Base-by-base conservation (phyloP, 2,113 vertebrate genomes). In the Scatophagus argus region DNA sequence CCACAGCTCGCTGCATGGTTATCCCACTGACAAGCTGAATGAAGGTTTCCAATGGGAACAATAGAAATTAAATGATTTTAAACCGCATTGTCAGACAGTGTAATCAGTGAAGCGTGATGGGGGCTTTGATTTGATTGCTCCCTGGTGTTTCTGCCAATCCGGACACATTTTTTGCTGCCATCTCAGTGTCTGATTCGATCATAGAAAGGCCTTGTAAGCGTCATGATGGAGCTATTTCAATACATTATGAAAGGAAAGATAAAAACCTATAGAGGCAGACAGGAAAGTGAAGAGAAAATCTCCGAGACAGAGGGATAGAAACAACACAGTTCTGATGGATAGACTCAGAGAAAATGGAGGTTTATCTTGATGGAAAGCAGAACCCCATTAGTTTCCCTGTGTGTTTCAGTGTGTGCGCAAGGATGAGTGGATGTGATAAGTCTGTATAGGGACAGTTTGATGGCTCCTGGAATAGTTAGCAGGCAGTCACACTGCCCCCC, bases 311-410 rank as follows among this genome's bases (percentile, higher is more conserved):
- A 74, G 62, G 41, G 23, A 58, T 25, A 83, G 47, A 77, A 73
- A 79, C 31, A 49, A 43, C 11, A 54, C 34, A 65, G 34, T 36
- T 52, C 29, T 4, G 81, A 76, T 51, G 71, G 46, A 72, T 58
- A 19, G 58, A 52, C 52, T 38, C 21, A 64, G 64, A 39, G 71
- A 81, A 51, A 44, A 9, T 10, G 47, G 43, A 56, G 66, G 60
- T 65, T 82, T 84, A 84, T 88, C 84, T 83, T 91, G 89, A 92
- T 88, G 83, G 83, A 84, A 89, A 84, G 77, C 88, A 93, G 88
- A 88, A 51, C 78, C 66, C 77, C 74, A 58, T 77, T 77, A 49
- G 66, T 79, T 58, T 41, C 34, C 38, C 21, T 2, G 49, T 71
- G 64, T 66, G 69, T 70, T 19, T 47, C 43, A 70, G 4, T 29